phyloP scores from a whole-genome alignment of 2,113 vertebrate genomes.

The Columba livia region DNA sequence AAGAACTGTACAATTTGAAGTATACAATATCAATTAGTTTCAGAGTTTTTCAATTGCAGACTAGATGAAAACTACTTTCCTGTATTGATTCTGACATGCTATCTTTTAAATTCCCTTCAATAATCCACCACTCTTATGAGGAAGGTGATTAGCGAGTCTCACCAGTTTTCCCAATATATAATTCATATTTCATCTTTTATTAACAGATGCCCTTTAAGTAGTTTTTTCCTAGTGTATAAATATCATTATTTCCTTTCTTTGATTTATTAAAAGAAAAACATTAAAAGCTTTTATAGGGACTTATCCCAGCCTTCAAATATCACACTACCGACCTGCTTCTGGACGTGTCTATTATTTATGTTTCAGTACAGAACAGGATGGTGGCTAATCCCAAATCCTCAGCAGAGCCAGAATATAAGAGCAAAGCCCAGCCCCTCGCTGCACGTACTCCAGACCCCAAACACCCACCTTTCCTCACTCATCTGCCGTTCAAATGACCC shows the following conservation, averaged over 20 bases:
- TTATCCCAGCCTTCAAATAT: background rate
- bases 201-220: background rate
- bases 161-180: background rate
- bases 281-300: background rate
- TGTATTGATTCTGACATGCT: background rate
- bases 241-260: background rate
- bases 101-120: background rate
- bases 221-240: background rate
- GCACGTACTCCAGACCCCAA: too few relatives aligned
- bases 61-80: background rate
- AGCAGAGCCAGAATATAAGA: background rate
- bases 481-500: background rate
- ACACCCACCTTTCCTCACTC: fast-evolving
- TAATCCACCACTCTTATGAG: background rate
- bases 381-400: background rate
- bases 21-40: background rate
- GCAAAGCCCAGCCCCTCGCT: background rate
- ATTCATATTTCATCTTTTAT: background rate
- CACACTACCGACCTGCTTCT: background rate
- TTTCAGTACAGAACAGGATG: background rate
- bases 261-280: background rate
- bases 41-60: background rate
- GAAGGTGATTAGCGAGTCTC: background rate
- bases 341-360: background rate
- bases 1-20: background rate